phyloP scores from a whole-genome alignment of 2,113 vertebrate genomes.

The Oceanites oceanicus region DNA sequence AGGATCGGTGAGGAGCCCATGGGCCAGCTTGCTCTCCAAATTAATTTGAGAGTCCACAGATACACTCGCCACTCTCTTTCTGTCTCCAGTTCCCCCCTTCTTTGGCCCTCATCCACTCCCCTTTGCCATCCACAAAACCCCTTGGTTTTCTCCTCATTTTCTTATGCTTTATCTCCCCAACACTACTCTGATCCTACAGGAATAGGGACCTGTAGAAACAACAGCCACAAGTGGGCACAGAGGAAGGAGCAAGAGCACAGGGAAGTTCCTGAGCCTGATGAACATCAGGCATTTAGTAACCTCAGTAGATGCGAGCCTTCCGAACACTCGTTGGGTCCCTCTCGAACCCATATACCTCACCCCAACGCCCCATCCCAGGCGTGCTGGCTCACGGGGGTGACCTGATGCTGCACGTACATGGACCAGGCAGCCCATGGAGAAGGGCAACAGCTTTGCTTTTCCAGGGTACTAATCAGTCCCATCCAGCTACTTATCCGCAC shows the following conservation, averaged over 20 bases:
- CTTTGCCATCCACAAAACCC: neutral
- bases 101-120: neutral
- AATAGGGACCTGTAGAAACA: neutral
- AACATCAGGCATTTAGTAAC: neutral
- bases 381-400: accelerated
- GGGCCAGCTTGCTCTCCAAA: neutral
- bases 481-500: neutral
- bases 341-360: neutral
- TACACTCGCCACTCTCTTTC: accelerated
- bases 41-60: neutral
- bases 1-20: neutral
- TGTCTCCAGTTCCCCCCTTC: neutral
- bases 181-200: neutral
- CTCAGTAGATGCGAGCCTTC: neutral
- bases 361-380: no score
- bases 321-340: neutral
- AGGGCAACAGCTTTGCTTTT: neutral
- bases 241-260: neutral
- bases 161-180: neutral
- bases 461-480: neutral
- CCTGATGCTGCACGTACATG: neutral
- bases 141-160: neutral
- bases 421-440: neutral
- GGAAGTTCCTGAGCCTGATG: neutral
- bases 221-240: neutral